Conservation (phyloP, 1,140 invertebrate genomes). For the Musca vetustissima region DNA sequence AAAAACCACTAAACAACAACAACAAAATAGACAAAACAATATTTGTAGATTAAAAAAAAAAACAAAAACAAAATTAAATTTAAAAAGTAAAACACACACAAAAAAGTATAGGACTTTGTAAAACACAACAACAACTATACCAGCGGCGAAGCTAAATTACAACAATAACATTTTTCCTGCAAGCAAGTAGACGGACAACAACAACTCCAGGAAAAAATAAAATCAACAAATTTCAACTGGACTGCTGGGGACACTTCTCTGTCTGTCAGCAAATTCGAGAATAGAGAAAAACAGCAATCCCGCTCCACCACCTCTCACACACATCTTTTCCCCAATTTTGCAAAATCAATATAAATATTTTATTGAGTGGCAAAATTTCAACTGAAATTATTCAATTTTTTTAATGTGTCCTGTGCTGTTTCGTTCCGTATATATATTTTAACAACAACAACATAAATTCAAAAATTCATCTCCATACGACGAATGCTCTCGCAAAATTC, state of each 20-base stretch:
- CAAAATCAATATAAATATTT: constrained; percentile 9
- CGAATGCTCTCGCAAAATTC: no score
- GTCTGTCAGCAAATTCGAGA: no score
- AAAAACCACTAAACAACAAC: neutral
- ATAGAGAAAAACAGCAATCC: no score
- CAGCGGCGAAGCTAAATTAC: no score
- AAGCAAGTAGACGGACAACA: neutral
- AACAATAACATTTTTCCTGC: neutral
- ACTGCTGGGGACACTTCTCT: no score
- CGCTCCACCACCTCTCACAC: neutral
- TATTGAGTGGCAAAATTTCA: neutral
- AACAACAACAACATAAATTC: no score
- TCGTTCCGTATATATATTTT: no score
- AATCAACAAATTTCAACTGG: neutral
- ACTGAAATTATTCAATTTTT: neutral
- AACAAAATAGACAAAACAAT: neutral
- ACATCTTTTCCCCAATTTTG: neutral
- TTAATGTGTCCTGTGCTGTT: no score
- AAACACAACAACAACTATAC: neutral
- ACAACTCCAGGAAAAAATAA: neutral
- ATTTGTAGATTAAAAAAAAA: neutral
- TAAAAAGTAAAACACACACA: no score
- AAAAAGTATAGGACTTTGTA: neutral
- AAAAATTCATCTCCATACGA: no score
- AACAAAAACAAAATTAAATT: no score